phyloP scores from a whole-genome alignment of 2,113 vertebrate genomes.

The Ahaetulla prasina region DNA sequence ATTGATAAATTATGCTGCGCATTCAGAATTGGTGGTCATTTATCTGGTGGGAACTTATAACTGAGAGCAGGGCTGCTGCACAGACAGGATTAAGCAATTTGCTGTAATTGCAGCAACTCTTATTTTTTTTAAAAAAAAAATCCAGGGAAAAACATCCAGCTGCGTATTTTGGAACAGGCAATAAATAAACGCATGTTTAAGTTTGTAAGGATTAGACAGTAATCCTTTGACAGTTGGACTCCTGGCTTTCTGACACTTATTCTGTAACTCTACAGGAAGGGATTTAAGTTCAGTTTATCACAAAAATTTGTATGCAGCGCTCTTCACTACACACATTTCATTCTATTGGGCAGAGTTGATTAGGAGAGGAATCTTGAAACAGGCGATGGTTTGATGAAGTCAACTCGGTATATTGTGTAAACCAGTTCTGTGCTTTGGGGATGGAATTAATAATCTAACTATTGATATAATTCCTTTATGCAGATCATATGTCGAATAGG shows the following conservation, averaged over 20 bases:
- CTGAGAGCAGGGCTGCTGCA: background rate
- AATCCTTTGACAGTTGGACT: background rate
- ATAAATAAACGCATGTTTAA: background rate
- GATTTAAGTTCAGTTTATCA: background rate
- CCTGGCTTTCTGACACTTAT: background rate
- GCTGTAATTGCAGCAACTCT: background rate
- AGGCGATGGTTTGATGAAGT: background rate
- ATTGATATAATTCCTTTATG: background rate
- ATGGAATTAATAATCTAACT: background rate
- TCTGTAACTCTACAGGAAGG: background rate
- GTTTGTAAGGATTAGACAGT: background rate
- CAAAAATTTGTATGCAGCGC: background rate
- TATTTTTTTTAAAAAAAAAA: background rate
- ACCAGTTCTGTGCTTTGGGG: background rate
- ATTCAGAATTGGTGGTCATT: background rate
- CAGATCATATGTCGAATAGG: background rate
- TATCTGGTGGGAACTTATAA: background rate
- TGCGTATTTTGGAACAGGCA: background rate
- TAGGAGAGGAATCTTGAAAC: background rate
- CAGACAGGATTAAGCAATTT: background rate
- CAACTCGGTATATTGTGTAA: background rate
- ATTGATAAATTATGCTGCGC: background rate
- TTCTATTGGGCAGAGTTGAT: background rate
- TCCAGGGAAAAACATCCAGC: background rate
- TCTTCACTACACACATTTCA: background rate